Percentiles rank a stretch among this genome's conserved stretches.
phyloP scores from a whole-genome alignment of 1,140 invertebrate genomes.

The Heterodera schachtii region DNA sequence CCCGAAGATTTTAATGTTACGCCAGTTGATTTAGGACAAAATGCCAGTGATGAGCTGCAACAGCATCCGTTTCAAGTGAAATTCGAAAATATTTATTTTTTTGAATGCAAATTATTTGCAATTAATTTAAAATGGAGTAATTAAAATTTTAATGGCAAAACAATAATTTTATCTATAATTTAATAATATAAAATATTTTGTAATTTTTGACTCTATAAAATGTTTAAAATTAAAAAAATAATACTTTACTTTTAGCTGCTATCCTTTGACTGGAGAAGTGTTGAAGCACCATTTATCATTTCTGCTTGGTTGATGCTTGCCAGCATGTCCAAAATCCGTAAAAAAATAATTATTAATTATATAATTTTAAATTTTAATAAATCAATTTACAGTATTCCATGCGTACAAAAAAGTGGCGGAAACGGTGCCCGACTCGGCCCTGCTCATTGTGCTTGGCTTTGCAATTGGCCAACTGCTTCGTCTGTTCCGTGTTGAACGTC shows the following conservation, averaged over 20 bases:
- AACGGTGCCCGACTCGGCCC: conserved; percentile 52
- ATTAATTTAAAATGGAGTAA: too few relatives aligned
- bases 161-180: too few relatives aligned
- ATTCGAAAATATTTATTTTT: too few relatives aligned
- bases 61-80: background rate
- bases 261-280: background rate
- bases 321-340: conserved; percentile 54
- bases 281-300: conserved; percentile 36
- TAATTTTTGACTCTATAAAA: background rate
- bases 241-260: background rate
- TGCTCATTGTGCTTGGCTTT: conserved; percentile 57
- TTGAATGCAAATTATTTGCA: too few relatives aligned
- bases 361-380: background rate
- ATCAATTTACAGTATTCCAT: conserved; percentile 52
- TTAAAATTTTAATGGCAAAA: too few relatives aligned
- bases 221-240: background rate
- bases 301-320: conserved; percentile 53
- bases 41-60: background rate
- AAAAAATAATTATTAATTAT: conserved; percentile 1
- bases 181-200: too few relatives aligned
- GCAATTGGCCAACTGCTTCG: conserved; percentile 37
- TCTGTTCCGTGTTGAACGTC: conserved; percentile 11
- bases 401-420: conserved; percentile 52
- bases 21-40: background rate
- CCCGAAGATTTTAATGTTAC: background rate